Base-by-base conservation (phyloP, 2,113 vertebrate genomes). In the Tetrao urogallus region DNA sequence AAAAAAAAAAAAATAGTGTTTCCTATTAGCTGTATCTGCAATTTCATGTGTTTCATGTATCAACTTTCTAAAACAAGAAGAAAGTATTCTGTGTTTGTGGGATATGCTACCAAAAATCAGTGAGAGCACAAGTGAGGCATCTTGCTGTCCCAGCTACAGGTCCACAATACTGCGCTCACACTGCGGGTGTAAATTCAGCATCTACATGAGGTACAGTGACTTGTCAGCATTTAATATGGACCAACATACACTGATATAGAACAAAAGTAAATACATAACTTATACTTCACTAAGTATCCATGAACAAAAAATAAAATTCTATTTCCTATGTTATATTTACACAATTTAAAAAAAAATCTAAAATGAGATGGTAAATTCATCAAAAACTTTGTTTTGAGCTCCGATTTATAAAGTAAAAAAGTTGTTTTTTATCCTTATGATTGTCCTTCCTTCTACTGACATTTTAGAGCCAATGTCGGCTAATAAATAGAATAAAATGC, bases 241-340 rank as follows among this genome's bases (percentile, higher is more conserved):
- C 98, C 97, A 97, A 98, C 95, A 97, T 97, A 98, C 92, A 98
- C 89, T 97, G 97, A 97, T 95, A 98, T 94, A 98, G 96, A 98
- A 98, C 95, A 95, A 96, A 97, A 98, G 98, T 98, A 98, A 98
- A 98, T 98, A 98, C 98, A 99, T 99, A 99, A 99, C 98, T 99
- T 99, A 99, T 98, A 98, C 98, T 98, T 98, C 98, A 98, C 98
- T 98, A 98, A 98, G 97, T 98, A 98, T 97, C 97, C 97, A 98
- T 98, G 98, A 98, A 98, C 98, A 99, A 99, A 99, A 98, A 99
- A 99, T 99, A 99, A 98, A 99, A 98, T 98, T 98, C 98, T 98
- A 99, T 99, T 98, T 98, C 98, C 98, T 99, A 99, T 99, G 98
- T 99, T 98, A 98, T 99, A 99, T 99, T 99, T 99, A 99, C 98